Percentiles rank a stretch among this genome's conserved stretches.
Evolutionary conservation across 2,888 invertebrate species (phyloP).

Genomic region (Andrena camellia): DNA sequence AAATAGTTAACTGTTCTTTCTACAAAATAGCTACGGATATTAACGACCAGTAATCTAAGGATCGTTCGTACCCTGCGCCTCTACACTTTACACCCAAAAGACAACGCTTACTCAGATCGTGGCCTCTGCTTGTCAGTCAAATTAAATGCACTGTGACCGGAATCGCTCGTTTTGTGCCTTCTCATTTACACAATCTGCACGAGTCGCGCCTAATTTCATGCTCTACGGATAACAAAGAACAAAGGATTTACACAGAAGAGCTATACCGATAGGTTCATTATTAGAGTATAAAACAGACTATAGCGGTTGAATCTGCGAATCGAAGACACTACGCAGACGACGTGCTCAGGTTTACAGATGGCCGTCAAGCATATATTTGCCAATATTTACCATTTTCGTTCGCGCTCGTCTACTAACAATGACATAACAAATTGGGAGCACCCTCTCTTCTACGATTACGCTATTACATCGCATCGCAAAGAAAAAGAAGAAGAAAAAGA

Average conservation of each 20-base stretch:
- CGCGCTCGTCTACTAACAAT: constrained; percentile 25
- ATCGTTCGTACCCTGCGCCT: too few relatives aligned
- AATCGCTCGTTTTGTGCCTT: constrained; percentile 42
- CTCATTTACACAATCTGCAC: constrained; percentile 29
- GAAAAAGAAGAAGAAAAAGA: constrained; percentile 14
- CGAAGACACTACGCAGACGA: constrained; percentile 25
- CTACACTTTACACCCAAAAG: background rate
- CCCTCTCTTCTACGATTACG: constrained; percentile 26
- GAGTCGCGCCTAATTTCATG: constrained; percentile 14
- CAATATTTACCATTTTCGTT: constrained; percentile 23
- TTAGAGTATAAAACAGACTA: constrained; percentile 64
- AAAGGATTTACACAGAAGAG: constrained; percentile 21
- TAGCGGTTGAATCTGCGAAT: constrained; percentile 30
- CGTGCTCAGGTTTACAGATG: constrained; percentile 16
- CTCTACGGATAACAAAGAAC: constrained; percentile 56
- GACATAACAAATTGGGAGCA: constrained; percentile 56
- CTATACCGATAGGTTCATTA: constrained; percentile 37
- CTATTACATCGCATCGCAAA: constrained; percentile 13
- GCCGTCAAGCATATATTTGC: constrained; percentile 26
- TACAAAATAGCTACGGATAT: background rate
- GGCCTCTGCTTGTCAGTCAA: background rate
- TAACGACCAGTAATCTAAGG: background rate
- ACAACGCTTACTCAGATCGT: background rate
- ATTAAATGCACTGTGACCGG: constrained; percentile 45
- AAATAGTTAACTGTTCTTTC: too few relatives aligned